phyloP scores from a whole-genome alignment of 2,113 vertebrate genomes.

The Corythaeola cristata region DNA sequence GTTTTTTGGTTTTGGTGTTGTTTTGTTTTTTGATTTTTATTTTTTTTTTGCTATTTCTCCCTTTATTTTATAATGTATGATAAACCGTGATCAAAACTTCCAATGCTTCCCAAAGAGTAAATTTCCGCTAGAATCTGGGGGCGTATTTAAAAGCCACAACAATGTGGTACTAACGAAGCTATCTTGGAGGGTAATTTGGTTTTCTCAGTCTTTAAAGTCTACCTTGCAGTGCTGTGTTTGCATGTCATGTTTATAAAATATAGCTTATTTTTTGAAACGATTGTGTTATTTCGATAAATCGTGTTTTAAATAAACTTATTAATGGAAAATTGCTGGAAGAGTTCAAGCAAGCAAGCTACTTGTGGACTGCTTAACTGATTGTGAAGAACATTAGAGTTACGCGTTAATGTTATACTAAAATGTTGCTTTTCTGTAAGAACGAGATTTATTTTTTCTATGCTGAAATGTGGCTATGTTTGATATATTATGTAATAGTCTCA shows the following conservation, averaged over 20 bases:
- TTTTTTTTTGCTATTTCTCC: not conserved
- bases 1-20: not conserved
- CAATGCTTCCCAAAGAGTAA: not conserved
- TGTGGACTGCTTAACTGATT: not conserved
- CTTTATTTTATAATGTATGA: not conserved
- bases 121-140: not conserved
- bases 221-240: not conserved
- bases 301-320: not conserved
- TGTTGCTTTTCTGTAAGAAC: not conserved
- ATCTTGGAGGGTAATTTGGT: not conserved
- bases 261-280: accelerated
- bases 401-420: not conserved
- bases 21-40: too few relatives aligned
- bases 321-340: not conserved
- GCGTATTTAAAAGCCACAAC: not conserved
- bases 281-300: not conserved
- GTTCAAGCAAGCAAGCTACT: not conserved
- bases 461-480: not conserved
- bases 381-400: not conserved
- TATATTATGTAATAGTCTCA: not conserved
- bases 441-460: not conserved
- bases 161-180: not conserved
- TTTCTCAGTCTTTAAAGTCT: not conserved
- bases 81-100: not conserved
- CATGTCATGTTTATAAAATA: not conserved